These are phyloP conservation scores for Adoxophyes honmai DNA, from an alignment of 1,140 invertebrate genomes.

Conservation along the genomic window DNA sequence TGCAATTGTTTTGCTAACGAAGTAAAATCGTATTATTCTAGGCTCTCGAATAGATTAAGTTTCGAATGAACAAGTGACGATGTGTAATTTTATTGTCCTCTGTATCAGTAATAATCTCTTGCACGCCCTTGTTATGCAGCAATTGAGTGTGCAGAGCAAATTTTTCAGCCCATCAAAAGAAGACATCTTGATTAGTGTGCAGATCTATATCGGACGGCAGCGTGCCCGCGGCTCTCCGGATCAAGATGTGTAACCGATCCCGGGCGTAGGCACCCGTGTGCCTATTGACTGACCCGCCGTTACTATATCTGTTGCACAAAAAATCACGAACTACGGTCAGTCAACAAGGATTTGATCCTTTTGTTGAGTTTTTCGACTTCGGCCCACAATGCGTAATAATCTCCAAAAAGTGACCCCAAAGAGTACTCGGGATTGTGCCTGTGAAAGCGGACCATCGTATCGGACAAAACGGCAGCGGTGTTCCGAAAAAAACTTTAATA, in stretches of 20 bases:
- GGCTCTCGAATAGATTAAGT: no score
- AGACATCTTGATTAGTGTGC: constrained; percentile 38
- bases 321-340: constrained; percentile 48
- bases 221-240: constrained; percentile 16
- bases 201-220: constrained; percentile 34
- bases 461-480: constrained; percentile 28
- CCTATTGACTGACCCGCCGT: constrained; percentile 27
- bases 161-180: constrained; percentile 47
- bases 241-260: constrained; percentile 57
- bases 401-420: constrained; percentile 76
- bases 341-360: constrained; percentile 54
- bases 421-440: constrained; percentile 48
- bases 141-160: constrained; percentile 30
- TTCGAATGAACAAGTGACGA: no score
- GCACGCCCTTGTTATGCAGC: constrained; percentile 13
- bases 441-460: constrained; percentile 39
- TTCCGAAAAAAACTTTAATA: constrained; percentile 44
- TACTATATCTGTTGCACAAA: constrained; percentile 41
- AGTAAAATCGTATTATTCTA: no score
- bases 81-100: no score
- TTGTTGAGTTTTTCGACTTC: constrained; percentile 63
- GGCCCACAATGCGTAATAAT: constrained; percentile 62
- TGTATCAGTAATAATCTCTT: no score
- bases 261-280: constrained; percentile 15
- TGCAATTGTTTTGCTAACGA: no score